These are phyloP conservation scores for Gobio occitaniae DNA, from an alignment of 2,797 vertebrate genomes.

Conservation along the genomic window DNA sequence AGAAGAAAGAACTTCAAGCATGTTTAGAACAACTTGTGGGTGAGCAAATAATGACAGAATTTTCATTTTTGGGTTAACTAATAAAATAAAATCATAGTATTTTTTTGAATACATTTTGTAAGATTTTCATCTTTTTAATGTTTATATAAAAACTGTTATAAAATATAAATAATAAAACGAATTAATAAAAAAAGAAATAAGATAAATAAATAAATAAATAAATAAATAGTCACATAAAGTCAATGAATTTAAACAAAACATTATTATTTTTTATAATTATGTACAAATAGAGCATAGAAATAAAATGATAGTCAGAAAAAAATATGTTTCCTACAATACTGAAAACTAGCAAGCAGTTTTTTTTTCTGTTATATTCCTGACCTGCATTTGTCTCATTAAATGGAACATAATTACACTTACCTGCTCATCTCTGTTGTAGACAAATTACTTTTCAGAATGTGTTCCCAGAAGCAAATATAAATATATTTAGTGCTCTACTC, in stretches of 20 bases:
- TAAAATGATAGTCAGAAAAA: background rate
- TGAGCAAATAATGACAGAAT: background rate
- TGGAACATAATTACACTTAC: background rate
- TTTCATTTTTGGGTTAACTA: background rate
- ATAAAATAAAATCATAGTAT: no score
- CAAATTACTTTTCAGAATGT: background rate
- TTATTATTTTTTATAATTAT: background rate
- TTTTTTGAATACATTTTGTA: no score
- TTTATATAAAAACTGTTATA: no score
- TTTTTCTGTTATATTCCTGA: background rate
- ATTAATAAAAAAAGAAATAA: no score
- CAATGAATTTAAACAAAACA: no score
- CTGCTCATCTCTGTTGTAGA: constrained; percentile 2
- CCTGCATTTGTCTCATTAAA: background rate
- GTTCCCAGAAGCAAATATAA: constrained; percentile 1
- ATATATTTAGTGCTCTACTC: background rate
- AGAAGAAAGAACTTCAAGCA: no score
- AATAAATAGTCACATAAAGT: no score
- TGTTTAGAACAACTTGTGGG: no score
- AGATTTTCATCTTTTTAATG: no score
- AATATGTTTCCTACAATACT: background rate
- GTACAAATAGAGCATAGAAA: background rate
- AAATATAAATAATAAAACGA: no score
- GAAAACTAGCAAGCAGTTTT: background rate
- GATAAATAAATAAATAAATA: no score